Evolutionary conservation across 2,888 invertebrate genomes (phyloP).

Genomic region (Lepidocyrtinus sp.): DNA sequence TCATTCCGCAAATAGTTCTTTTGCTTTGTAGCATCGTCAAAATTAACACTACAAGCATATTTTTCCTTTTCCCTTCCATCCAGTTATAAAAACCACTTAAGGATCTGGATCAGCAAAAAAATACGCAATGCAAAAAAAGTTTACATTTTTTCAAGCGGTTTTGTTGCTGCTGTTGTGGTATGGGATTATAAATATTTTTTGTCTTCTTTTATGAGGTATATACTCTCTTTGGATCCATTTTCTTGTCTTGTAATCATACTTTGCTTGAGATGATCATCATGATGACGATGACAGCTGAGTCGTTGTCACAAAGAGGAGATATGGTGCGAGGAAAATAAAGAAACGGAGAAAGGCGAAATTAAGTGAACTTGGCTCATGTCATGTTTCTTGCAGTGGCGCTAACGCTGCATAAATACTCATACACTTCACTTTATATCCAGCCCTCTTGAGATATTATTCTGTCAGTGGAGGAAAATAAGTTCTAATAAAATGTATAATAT

Average conservation of each 20-base stretch:
- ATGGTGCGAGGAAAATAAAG: not conserved
- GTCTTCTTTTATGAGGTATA: not conserved
- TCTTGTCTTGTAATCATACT: not conserved
- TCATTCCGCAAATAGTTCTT: not conserved
- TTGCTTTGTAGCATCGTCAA: not conserved
- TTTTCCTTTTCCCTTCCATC: not conserved
- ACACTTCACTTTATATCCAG: not conserved
- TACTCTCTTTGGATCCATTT: not conserved
- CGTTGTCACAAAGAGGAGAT: constrained; percentile 13
- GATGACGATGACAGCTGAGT: constrained; percentile 5
- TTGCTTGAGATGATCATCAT: not conserved
- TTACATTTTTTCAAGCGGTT: not conserved
- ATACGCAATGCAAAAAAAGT: not conserved
- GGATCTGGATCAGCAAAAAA: not conserved
- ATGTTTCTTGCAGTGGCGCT: not conserved
- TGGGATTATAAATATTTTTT: not conserved
- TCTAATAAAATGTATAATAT: not conserved
- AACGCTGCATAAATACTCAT: not conserved
- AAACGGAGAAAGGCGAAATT: not conserved
- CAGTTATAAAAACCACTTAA: not conserved
- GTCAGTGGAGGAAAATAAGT: not conserved
- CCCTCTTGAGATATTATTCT: not conserved
- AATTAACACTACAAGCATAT: not conserved
- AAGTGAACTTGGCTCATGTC: not conserved
- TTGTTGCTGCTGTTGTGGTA: not conserved